Conservation (phyloP, 2,888 invertebrate species). For the Rhingia campestris region DNA sequence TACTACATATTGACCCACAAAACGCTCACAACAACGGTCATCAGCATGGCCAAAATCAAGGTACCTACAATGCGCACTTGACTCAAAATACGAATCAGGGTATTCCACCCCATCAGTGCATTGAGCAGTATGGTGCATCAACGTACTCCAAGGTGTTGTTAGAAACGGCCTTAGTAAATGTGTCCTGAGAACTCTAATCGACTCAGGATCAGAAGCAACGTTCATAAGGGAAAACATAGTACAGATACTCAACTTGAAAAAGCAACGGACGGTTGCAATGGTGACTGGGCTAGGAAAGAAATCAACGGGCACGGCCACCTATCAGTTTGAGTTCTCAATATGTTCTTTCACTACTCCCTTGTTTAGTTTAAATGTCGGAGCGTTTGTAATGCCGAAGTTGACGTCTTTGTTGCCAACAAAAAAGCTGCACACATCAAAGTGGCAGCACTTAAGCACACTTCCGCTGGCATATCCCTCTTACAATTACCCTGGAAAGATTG, state of each 20-base stretch:
- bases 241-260: constrained; percentile 1
- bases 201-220: constrained; percentile 13
- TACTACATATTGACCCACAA: background rate
- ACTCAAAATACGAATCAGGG: background rate
- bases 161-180: constrained; percentile 10
- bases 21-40: background rate
- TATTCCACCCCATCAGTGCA: background rate
- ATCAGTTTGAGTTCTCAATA: background rate
- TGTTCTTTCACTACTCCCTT: background rate
- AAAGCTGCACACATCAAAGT: background rate
- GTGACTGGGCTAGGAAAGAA: constrained; percentile 27
- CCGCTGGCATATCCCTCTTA: too few relatives aligned
- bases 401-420: constrained; percentile 10
- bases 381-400: constrained; percentile 14
- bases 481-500: constrained; percentile 27
- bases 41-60: background rate
- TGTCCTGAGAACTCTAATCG: constrained; percentile 5
- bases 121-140: background rate
- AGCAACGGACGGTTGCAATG: background rate
- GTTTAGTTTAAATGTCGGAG: constrained; percentile 1
- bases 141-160: constrained; percentile 1
- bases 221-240: background rate
- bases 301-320: background rate
- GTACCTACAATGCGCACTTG: background rate
- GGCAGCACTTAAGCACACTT: too few relatives aligned